Conservation (phyloP, 2,888 invertebrate species). For the Mimumesa dahlbomi region DNA sequence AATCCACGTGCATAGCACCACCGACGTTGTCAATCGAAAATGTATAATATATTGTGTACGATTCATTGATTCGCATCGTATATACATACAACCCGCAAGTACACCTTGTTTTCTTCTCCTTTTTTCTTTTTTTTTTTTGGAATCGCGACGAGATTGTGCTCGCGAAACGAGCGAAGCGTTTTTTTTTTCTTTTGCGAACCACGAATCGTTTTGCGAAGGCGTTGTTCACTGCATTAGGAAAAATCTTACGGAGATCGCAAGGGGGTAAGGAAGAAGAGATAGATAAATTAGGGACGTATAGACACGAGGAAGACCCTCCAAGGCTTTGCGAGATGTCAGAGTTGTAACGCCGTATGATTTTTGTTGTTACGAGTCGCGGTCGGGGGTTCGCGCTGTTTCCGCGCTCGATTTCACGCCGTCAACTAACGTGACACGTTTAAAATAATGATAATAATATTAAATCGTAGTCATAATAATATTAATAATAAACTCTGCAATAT, state of each 20-base stretch:
- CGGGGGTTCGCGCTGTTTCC: too few species aligned
- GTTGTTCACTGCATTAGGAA: not conserved
- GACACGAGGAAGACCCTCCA: conserved; percentile 35
- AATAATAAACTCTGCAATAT: conserved; percentile 76
- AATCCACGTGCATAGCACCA: conserved; percentile 35
- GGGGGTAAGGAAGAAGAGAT: not conserved
- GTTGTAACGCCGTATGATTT: conserved; percentile 10
- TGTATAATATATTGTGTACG: too few species aligned
- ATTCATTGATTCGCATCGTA: conserved; percentile 13
- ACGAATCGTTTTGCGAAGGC: not conserved
- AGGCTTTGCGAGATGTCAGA: conserved; percentile 15
- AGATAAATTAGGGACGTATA: conserved; percentile 30
- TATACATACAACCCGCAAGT: conserved; percentile 21
- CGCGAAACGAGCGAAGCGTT: too few species aligned
- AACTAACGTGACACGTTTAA: conserved; percentile 17
- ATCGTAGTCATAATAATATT: conserved; percentile 62
- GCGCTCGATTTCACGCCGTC: conserved; percentile 24
- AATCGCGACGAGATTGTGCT: conserved; percentile 7
- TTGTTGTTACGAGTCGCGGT: conserved; percentile 2
- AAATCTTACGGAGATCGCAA: not conserved
- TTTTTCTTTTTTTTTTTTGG: too few species aligned
- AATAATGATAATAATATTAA: conserved; percentile 41
- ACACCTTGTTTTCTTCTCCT: too few species aligned
- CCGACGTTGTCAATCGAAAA: too few species aligned
- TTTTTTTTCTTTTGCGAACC: not conserved